Conservation (phyloP, 92 coral and sea anemone genomes). For the Meandrina meandrites region DNA sequence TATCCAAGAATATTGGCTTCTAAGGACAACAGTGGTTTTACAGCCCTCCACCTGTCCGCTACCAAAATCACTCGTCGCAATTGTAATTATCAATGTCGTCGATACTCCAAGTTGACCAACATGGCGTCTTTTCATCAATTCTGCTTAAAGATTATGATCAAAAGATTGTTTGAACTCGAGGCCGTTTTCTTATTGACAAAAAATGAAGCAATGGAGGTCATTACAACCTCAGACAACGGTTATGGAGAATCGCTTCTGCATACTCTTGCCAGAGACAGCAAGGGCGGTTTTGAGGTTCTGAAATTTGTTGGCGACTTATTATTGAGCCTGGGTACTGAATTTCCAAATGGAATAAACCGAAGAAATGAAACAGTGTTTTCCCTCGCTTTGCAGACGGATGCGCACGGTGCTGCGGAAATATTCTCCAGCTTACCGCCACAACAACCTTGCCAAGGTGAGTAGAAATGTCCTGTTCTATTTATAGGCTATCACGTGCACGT, state of each 20-base stretch:
- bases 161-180: neutral
- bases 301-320: neutral
- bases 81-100: no score
- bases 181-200: neutral
- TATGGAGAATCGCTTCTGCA: neutral
- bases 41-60: neutral
- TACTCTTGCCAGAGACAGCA: neutral
- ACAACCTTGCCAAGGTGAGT: neutral
- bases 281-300: neutral
- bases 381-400: neutral
- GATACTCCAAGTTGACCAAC: neutral
- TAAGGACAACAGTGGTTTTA: neutral
- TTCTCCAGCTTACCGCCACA: neutral
- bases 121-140: neutral
- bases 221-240: neutral
- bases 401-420: neutral
- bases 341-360: neutral
- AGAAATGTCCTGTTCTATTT: neutral
- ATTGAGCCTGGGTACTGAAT: neutral
- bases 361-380: neutral
- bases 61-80: neutral
- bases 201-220: neutral
- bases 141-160: neutral
- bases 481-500: neutral
- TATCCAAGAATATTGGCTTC: neutral